phyloP scores from a whole-genome alignment of 2,797 vertebrate species.

The Taenioides sp. region DNA sequence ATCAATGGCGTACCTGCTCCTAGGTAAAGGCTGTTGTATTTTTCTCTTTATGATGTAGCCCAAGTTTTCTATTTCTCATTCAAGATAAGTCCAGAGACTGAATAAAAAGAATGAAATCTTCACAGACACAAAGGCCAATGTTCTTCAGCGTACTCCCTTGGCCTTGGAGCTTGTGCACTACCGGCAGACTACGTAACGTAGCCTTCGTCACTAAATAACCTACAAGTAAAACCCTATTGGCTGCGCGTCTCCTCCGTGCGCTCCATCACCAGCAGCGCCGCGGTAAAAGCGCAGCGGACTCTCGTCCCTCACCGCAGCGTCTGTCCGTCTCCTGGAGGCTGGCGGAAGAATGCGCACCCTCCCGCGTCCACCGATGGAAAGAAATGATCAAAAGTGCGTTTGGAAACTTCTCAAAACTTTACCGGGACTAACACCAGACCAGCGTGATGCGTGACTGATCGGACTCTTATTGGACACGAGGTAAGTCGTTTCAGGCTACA shows the following conservation, averaged over 20 bases:
- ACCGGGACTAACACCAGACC: neutral
- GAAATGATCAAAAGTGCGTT: neutral
- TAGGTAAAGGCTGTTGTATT: neutral
- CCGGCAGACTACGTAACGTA: neutral
- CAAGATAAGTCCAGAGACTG: neutral
- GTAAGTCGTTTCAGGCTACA: slow-evolving; percentile 4
- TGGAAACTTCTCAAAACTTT: neutral
- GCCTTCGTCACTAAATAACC: slow-evolving; percentile 40
- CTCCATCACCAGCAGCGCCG: neutral
- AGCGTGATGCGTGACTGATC: neutral
- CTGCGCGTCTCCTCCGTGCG: neutral
- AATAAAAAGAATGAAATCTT: neutral
- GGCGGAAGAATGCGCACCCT: neutral
- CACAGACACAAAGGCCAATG: neutral
- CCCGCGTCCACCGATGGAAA: neutral
- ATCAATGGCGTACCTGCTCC: too few relatives aligned
- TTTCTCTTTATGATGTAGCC: neutral
- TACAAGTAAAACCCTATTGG: neutral
- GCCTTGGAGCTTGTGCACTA: neutral
- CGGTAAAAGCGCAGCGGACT: neutral
- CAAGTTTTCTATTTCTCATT: neutral
- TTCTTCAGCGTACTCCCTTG: neutral
- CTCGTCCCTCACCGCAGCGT: neutral
- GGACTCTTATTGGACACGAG: neutral
- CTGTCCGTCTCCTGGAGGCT: neutral